Base-by-base conservation (phyloP, 2,888 invertebrate species). In the Listrodromus nycthemerus region DNA sequence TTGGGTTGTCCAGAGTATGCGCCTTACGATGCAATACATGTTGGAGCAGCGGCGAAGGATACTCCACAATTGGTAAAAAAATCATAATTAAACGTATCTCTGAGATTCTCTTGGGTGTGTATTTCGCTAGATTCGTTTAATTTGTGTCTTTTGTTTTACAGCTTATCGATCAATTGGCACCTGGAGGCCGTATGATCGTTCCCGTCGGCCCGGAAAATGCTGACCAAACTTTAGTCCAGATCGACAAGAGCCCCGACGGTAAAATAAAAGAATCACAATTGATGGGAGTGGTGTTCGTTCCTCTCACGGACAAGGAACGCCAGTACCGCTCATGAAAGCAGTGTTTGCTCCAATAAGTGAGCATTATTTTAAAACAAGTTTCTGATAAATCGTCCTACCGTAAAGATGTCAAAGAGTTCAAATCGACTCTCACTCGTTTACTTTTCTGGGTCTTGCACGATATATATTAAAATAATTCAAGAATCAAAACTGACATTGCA, bases 271-370 rank as follows among this genome's bases (percentile, higher is more conserved):
- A 96, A 83, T 96, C 96, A 88, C 95, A 96, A 58, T 94, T 99
- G 10, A 98, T 99, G 97, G 98, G 98, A 58, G 99, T 99, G 13
- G 97, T 98, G 88, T 99, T 98, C 93, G 99, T 99, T 48, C 99
- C 99, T 0, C 95, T 99, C 65, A 99, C 99, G 0, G 98, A 98
- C 93, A 96, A 96, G 92, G 95, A 96, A 24, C 94, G 95, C 81
- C 97, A 97, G 91, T 96, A 95, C 95, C 95, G 95, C 67, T 91
- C 92, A 87, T 91, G 92, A 90, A 91, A 93, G 91, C 92, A 90
- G 92, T 94, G 92, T 66, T 73, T 63, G 87, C 88, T 91, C 79
- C 89, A 88, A 76, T 92, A 83, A 91, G 84, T 76, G 85, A 88
- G 87, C 86, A 74, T 52, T 41, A 58, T 67, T 58, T 50, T 37